Conservation (phyloP, 2,797 vertebrate species). For the Acrossocheilus fasciatus region DNA sequence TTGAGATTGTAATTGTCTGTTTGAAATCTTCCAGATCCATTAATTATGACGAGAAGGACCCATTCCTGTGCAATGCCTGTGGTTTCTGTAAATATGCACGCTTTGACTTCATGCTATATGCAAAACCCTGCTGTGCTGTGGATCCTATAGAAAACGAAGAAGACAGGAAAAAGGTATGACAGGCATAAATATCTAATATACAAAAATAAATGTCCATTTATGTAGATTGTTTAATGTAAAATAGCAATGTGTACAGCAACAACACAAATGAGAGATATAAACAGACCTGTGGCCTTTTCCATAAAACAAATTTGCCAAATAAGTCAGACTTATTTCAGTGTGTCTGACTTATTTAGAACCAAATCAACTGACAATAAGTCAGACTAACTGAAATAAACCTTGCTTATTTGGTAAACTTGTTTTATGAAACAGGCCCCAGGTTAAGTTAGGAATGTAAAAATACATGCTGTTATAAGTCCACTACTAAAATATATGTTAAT, state of each 20-base stretch:
- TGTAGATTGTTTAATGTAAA: background rate
- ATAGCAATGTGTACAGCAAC: background rate
- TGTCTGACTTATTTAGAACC: no score
- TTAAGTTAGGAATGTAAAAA: background rate
- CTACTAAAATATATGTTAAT: background rate
- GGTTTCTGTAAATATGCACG: slow-evolving; percentile 99
- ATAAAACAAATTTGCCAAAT: no score
- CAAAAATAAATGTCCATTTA: background rate
- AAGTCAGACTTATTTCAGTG: no score
- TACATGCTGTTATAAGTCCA: background rate
- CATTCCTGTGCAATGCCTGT: slow-evolving; percentile 97
- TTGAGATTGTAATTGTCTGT: background rate
- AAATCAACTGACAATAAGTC: no score
- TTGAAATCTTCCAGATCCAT: slow-evolving; percentile 84
- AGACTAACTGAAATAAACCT: no score
- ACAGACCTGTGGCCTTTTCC: background rate
- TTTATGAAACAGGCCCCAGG: no score
- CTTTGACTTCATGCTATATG: slow-evolving; percentile 98
- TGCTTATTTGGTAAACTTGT: no score
- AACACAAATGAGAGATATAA: background rate
- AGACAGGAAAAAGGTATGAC: slow-evolving; percentile 92
- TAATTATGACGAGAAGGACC: slow-evolving; percentile 98
- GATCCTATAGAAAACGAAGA: slow-evolving; percentile 99
- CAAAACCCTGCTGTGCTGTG: slow-evolving; percentile 97
- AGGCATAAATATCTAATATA: background rate